A percentile compares a stretch with the other conserved stretches of the same genome.
Evolutionary conservation across 1,140 invertebrate species (phyloP).

Genomic region (Magallana angulata): DNA sequence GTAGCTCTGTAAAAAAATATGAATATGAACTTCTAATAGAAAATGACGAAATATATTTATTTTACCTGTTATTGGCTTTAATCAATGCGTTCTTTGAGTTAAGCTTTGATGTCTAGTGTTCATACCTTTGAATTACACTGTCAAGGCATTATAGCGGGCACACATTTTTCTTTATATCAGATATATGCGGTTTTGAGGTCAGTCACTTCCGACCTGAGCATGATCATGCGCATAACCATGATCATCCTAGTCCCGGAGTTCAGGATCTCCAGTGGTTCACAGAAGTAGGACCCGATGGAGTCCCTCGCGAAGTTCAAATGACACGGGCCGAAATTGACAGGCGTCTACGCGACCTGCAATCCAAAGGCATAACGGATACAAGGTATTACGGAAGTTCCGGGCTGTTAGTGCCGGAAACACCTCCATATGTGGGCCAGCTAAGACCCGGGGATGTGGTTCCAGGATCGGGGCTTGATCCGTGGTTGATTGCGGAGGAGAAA

Average conservation of each 20-base stretch:
- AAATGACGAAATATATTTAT: neutral
- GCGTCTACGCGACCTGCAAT: neutral
- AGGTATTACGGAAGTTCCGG: neutral
- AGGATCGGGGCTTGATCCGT: neutral
- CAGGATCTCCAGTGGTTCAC: slow-evolving; percentile 3
- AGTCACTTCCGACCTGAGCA: neutral
- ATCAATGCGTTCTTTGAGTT: neutral
- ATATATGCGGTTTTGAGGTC: neutral
- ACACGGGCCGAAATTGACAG: neutral
- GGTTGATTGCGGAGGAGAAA: neutral
- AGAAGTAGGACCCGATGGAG: neutral
- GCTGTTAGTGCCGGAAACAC: neutral
- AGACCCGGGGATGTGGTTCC: neutral
- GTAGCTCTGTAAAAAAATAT: neutral
- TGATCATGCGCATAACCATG: neutral
- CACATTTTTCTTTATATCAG: too few relatives aligned
- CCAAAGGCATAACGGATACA: neutral
- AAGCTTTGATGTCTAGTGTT: neutral
- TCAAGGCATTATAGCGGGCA: too few relatives aligned
- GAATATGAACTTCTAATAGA: neutral
- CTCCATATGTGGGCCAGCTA: neutral
- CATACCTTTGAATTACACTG: neutral
- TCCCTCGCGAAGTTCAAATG: neutral
- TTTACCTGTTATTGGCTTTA: neutral
- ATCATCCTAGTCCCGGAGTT: neutral